These are phyloP conservation scores for Melinopterus prodromus DNA, from an alignment of 2,888 invertebrate genomes.

Conservation along the genomic window DNA sequence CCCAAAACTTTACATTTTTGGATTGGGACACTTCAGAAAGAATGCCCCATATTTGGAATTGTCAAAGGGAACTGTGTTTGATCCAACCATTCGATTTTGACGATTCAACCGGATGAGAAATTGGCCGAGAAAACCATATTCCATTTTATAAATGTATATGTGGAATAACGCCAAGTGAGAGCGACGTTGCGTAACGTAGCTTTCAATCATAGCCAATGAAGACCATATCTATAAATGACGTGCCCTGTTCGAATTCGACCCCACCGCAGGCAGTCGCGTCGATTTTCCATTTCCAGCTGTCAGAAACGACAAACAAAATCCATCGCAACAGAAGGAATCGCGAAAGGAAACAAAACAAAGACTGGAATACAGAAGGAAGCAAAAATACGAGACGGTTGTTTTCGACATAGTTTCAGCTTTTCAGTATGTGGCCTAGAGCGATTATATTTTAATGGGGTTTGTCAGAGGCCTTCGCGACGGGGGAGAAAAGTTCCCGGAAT, in stretches of 20 bases:
- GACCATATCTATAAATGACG: not conserved
- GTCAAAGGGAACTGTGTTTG: too few relatives aligned
- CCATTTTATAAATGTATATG: too few relatives aligned
- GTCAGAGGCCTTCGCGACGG: not conserved
- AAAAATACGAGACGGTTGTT: not conserved
- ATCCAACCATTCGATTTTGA: too few relatives aligned
- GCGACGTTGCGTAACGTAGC: too few relatives aligned
- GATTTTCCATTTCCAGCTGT: not conserved
- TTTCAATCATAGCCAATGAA: not conserved
- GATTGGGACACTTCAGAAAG: too few relatives aligned
- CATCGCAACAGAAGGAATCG: not conserved
- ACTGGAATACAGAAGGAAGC: not conserved
- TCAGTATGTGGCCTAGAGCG: not conserved
- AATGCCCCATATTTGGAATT: too few relatives aligned
- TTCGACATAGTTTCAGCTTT: not conserved
- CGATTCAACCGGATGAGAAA: too few relatives aligned
- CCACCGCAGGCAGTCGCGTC: not conserved
- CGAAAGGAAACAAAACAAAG: not conserved
- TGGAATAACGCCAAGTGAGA: too few relatives aligned
- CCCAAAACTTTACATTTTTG: too few relatives aligned
- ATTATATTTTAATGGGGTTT: slow-evolving; percentile 27
- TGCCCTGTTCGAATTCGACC: not conserved
- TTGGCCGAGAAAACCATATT: too few relatives aligned
- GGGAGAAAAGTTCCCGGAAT: not conserved
- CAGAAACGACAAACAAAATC: not conserved